These are phyloP conservation scores for Hydrocynus forskahlii DNA, from an alignment of 2,797 vertebrate genomes.

Conservation along the genomic window DNA sequence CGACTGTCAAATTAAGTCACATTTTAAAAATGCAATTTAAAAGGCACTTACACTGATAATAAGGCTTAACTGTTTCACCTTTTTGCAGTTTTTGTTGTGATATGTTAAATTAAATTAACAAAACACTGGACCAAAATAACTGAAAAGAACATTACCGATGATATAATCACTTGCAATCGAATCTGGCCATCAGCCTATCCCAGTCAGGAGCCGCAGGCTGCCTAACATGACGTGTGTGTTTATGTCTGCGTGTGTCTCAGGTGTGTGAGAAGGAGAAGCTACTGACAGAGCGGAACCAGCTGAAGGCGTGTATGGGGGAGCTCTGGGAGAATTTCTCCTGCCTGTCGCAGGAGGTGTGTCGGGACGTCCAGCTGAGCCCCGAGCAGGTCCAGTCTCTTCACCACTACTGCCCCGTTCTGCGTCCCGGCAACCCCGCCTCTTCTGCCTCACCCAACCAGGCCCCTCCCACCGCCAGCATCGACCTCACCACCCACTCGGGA, in stretches of 20 bases:
- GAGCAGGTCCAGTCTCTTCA: conserved; percentile 97
- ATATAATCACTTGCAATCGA: too few relatives aligned
- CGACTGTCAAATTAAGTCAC: too few relatives aligned
- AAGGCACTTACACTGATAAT: too few relatives aligned
- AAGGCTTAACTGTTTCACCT: too few relatives aligned
- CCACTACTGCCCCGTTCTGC: conserved; percentile 93
- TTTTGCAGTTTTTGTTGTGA: too few relatives aligned
- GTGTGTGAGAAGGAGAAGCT: conserved; percentile 97
- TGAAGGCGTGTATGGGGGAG: conserved; percentile 98
- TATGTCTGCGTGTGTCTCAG: conserved; percentile 69
- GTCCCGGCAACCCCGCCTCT: conserved; percentile 76
- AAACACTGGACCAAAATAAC: too few relatives aligned
- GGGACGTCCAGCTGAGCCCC: conserved; percentile 93
- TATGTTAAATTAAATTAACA: too few relatives aligned
- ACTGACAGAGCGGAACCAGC: conserved; percentile 95
- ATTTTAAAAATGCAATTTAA: too few relatives aligned
- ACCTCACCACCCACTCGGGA: conserved; percentile 78
- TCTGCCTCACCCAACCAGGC: conserved; percentile 65
- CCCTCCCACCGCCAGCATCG: conserved; percentile 83
- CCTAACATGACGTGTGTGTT: neutral
- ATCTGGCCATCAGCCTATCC: too few relatives aligned
- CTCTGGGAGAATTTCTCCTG: conserved; percentile 99
- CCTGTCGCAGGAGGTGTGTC: conserved; percentile 95
- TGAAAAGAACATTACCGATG: too few relatives aligned
- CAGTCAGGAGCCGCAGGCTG: too few relatives aligned